Percentiles rank a stretch among this genome's conserved stretches.
phyloP scores from a whole-genome alignment of 1,140 invertebrate genomes.

The Euura saliciscinereae region DNA sequence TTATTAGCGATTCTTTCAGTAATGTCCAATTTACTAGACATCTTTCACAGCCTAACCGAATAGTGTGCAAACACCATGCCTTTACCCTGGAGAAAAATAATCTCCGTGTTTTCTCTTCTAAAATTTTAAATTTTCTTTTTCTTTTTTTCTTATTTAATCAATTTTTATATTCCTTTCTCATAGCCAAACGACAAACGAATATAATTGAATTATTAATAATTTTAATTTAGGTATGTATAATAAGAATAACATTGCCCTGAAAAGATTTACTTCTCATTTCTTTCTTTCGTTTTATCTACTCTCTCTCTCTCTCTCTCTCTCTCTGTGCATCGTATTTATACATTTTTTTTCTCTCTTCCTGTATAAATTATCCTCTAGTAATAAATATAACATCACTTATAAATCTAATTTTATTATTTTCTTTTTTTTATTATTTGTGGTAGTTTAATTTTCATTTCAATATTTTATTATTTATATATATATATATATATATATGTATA shows the following conservation, averaged over 20 bases:
- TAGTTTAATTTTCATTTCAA: too few relatives aligned
- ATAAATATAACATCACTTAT: conserved; percentile 52
- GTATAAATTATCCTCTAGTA: conserved; percentile 53
- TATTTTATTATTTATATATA: too few relatives aligned
- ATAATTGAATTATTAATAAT: background rate
- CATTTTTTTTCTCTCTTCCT: conserved; percentile 28
- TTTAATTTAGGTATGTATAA: background rate
- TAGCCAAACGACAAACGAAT: background rate
- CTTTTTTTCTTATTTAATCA: too few relatives aligned
- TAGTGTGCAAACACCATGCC: conserved; percentile 18
- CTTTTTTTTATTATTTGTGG: background rate
- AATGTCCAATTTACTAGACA: conserved; percentile 27
- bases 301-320: conserved; percentile 14
- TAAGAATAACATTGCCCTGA: background rate
- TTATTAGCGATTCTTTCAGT: conserved; percentile 14
- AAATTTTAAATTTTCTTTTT: conserved; percentile 11
- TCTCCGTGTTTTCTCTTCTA: conserved; percentile 21
- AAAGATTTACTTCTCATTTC: background rate
- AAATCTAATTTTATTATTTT: conserved; percentile 29
- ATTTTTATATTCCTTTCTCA: too few relatives aligned
- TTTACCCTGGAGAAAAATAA: conserved; percentile 12
- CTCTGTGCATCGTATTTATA: background rate
- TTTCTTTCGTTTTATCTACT: background rate
- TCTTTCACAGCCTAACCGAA: conserved; percentile 51
- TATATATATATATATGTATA: too few relatives aligned